Base-by-base conservation (phyloP, 2,797 vertebrate species). In the Artibeus jamaicensis region DNA sequence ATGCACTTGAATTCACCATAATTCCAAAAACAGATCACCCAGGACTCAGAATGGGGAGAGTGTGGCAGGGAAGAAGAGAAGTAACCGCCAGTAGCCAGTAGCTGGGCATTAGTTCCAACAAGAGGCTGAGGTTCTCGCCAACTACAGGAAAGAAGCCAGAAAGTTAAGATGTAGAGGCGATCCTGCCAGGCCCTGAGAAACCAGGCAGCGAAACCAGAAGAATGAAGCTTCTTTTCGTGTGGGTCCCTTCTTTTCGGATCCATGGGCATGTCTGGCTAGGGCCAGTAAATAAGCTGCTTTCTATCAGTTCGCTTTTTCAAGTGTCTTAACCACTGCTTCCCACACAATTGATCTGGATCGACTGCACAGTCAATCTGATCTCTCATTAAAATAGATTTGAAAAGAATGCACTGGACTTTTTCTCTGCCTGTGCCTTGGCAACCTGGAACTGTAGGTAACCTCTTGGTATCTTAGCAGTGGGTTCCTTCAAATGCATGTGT, bases 401-500 rank as follows among this genome's bases (percentile, higher is more conserved):
- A 91, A 94, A 93, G 53, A 89, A 86, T 90, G 62, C 24, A 34
- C 26, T 55, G 67, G 65, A 57, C 42, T 68, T 95, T 78, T 65
- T 42, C 68, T 93, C 78, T 48, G 59, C 74, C 21, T 46, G 65
- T n/a, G 67, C 65, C 32, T n/a, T 18, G 22, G 42, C 14, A 76
- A 86, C 67, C 67, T 44, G 65, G 53, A 82, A 44, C 12, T 22
- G 29, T 62, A 44, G 14, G 73, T 65, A 53, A 86, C 53, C 18
- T 55, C 42, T 59, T 15, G 29, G 42, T 57, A 59, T 70, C 59
- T 82, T 26, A 86, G 73, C 76, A 95, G 55, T 9, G 46, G 50
- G 16, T 37, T 89, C 26, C 48, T 53, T n/a, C 10, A 24, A 59
- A 68, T 44, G 53, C 77, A 48, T 3, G 0, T 29, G 26, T 6